Conservation (phyloP, 2,797 vertebrate species). For the Sarcophilus harrisii region DNA sequence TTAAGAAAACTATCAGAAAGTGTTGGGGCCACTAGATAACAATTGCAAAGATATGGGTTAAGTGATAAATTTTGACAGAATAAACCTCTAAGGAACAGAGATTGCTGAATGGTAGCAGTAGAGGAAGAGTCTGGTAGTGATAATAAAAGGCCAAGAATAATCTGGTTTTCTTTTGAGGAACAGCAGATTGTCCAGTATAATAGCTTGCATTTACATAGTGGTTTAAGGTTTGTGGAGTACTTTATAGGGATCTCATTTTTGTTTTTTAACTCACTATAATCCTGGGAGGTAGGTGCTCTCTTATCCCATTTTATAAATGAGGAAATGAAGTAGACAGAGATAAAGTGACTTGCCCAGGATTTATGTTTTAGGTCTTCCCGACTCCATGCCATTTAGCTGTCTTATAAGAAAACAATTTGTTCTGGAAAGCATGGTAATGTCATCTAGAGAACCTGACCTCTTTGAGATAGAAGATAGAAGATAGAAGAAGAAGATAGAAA, state of each 20-base stretch:
- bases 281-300: background rate
- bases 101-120: background rate
- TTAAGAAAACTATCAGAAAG: background rate
- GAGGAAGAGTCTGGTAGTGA: background rate
- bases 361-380: too few relatives aligned
- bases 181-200: background rate
- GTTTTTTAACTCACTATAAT: background rate
- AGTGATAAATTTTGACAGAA: background rate
- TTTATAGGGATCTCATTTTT: background rate
- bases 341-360: background rate
- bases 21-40: background rate
- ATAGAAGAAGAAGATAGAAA: too few relatives aligned
- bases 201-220: background rate
- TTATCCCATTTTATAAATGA: background rate
- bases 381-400: background rate
- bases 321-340: background rate
- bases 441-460: background rate
- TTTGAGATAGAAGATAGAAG: background rate
- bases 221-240: background rate
- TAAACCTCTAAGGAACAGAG: background rate
- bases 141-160: background rate
- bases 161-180: background rate
- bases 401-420: background rate
- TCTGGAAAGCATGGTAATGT: background rate
- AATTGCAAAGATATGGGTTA: background rate